Base-by-base conservation (phyloP, 2,888 invertebrate genomes). In the Strigamia crassipes region DNA sequence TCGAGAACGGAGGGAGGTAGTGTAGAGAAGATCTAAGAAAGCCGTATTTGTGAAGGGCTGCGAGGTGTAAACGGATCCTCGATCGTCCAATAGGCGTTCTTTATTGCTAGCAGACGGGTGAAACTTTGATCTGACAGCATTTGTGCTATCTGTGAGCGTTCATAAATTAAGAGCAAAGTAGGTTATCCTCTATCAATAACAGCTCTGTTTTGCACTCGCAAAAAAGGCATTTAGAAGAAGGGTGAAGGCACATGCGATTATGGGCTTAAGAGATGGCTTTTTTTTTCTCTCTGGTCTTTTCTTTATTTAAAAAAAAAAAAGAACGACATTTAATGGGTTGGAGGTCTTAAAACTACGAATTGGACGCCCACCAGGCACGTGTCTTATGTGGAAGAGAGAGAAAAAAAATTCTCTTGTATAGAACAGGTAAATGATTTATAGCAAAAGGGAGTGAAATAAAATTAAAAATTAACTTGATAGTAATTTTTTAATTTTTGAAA, bases 51-150 rank as follows among this genome's bases (percentile, higher is more conserved):
- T 66, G 61, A 66, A 66, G 61, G 21, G 61, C 21, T 66, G 61
- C 23, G 61, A 66, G 61, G 61, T 66, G 61, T 66, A 66, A 66
- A 66, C 61, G 61, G 61, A 66, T 66, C 61, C 61, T 66, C 61
- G 61, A 66, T 66, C 61, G 61, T 66, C 61, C 61, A 66, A 66
- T 66, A 21, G 61, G 61, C n/a, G 61, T 21, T 21, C 61, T 66
- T 66, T 66, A 66, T 66, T 66, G 61, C 61, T 66, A 21, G 21
- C 61, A 66, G 61, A 66, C 61, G 61, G 23, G 61, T 21, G 61
- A 66, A 66, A 66, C 61, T 66, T 66, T 66, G 61, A 66, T 66
- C 61, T 66, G 61, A 66, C 61, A 66, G 23, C 61, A 66, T 66
- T 66, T 23, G 61, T 66, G 61, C 61, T 66, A 66, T 66, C 61